A percentile compares a stretch with the other conserved stretches of the same genome.
Evolutionary conservation across 2,113 vertebrate species (phyloP).

Genomic region (Herpetotheres cachinnans): DNA sequence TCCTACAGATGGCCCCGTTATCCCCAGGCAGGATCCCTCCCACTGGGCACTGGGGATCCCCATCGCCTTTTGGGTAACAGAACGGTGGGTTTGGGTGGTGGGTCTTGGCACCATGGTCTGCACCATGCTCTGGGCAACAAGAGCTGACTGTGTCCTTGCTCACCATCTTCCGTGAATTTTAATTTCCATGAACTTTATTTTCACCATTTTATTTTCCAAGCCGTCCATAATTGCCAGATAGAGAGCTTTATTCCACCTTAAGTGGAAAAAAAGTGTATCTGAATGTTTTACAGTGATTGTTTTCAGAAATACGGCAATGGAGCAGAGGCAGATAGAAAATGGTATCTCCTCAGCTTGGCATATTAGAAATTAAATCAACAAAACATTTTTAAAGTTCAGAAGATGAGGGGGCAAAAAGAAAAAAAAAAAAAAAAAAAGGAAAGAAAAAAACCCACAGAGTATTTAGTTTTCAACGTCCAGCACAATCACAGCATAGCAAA

Average conservation of each 20-base stretch:
- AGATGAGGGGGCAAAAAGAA: neutral
- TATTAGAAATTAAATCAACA: neutral
- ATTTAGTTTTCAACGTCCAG: neutral
- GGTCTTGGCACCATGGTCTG: neutral
- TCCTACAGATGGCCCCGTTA: rapidly evolving
- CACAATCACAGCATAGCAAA: neutral
- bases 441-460: too few relatives aligned
- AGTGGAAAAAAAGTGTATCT: neutral
- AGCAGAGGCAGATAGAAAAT: neutral
- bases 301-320: neutral
- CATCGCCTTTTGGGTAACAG: neutral
- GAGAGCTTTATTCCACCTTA: neutral
- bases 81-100: neutral
- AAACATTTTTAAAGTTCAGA: neutral
- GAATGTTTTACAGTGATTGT: neutral
- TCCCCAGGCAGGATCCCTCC: neutral
- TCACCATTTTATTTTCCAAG: neutral
- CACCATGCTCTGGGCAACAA: rapidly evolving
- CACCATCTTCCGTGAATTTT: neutral
- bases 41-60: neutral
- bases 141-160: neutral
- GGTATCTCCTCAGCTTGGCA: neutral
- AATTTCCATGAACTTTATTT: neutral
- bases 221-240: neutral
- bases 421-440: neutral